Conservation (phyloP, 2,888 invertebrate species). For the Drosophila differens region DNA sequence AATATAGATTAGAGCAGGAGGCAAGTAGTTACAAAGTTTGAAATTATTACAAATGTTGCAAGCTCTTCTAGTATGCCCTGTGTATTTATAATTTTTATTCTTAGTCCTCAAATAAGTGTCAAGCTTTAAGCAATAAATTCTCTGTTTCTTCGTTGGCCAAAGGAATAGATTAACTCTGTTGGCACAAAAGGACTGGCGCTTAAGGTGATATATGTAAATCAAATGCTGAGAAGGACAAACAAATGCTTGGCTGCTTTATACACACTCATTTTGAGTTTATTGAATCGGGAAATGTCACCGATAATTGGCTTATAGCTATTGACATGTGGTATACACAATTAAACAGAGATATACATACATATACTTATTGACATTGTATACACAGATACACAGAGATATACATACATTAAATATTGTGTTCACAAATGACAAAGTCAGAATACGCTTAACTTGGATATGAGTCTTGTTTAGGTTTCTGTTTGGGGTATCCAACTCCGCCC, state of each 20-base stretch:
- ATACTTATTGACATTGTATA: constrained; percentile 8
- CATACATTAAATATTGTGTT: constrained; percentile 8
- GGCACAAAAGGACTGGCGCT: neutral
- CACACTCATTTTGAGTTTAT: constrained; percentile 16
- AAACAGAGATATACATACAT: neutral
- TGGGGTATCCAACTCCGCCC: neutral
- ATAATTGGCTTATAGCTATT: constrained; percentile 17
- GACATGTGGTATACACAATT: neutral
- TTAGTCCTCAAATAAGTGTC: neutral
- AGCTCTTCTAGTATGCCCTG: neutral
- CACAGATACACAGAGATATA: constrained; percentile 3
- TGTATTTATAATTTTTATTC: neutral
- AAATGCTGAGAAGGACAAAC: neutral
- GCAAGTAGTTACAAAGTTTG: neutral
- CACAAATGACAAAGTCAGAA: constrained; percentile 15
- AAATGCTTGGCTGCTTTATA: neutral
- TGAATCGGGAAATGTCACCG: constrained; percentile 20
- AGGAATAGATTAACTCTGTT: neutral
- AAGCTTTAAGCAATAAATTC: neutral
- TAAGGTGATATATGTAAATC: neutral
- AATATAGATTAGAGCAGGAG: neutral
- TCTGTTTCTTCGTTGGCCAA: neutral
- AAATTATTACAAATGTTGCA: neutral
- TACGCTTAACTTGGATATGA: constrained; percentile 6
- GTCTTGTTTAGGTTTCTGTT: constrained; percentile 14